phyloP scores from a whole-genome alignment of 2,888 invertebrate genomes.

The Epinotia bilunana region DNA sequence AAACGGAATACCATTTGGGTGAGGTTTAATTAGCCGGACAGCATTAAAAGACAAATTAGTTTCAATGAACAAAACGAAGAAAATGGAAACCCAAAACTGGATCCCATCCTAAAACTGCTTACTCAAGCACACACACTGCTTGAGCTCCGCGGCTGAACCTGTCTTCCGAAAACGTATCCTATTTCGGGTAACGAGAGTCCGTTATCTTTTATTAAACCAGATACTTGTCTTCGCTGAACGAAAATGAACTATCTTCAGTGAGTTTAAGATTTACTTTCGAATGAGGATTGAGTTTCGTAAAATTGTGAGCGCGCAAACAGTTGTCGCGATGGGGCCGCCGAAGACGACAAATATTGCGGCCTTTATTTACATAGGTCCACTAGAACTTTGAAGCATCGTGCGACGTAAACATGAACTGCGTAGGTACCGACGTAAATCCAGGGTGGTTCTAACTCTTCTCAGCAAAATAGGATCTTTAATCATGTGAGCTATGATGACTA shows the following conservation, averaged over 20 bases:
- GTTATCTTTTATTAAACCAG: constrained; percentile 65
- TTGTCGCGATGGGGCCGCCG: constrained; percentile 76
- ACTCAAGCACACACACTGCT: constrained; percentile 71
- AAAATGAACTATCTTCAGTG: constrained; percentile 48
- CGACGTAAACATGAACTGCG: constrained; percentile 10
- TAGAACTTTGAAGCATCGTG: constrained; percentile 76
- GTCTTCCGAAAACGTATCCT: constrained; percentile 65
- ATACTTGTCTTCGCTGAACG: constrained; percentile 51
- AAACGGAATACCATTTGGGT: constrained; percentile 10
- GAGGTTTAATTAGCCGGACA: constrained; percentile 11
- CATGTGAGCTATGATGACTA: not conserved
- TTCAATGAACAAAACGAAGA: constrained; percentile 56
- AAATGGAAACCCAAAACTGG: constrained; percentile 74
- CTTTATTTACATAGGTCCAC: constrained; percentile 81
- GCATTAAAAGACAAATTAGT: constrained; percentile 33
- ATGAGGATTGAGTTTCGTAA: constrained; percentile 57
- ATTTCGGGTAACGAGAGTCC: constrained; percentile 58
- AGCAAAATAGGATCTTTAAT: not conserved
- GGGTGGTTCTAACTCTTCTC: constrained; percentile 1
- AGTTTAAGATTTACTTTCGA: constrained; percentile 50
- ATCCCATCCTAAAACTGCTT: constrained; percentile 72
- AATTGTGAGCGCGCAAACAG: constrained; percentile 67
- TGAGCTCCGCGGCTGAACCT: constrained; percentile 53
- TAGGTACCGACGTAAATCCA: constrained; percentile 1
- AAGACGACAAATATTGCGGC: constrained; percentile 78